Evolutionary conservation across 2,888 invertebrate genomes (phyloP).

Genomic region (Beris chalybata): DNA sequence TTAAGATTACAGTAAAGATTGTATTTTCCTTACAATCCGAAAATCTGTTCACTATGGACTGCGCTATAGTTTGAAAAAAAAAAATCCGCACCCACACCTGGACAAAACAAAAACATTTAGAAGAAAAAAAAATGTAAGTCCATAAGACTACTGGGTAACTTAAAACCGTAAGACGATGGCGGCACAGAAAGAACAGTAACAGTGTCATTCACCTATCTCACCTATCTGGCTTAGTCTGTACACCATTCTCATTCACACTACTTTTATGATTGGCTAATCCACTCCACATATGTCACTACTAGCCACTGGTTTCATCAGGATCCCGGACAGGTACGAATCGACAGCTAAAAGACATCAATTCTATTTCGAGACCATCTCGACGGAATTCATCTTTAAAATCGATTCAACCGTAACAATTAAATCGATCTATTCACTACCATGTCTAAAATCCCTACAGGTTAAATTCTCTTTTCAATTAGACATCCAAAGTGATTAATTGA

Average conservation of each 20-base stretch:
- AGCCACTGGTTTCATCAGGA: not conserved
- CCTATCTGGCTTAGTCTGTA: not conserved
- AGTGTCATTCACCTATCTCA: slow-evolving; percentile 22
- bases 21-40: not conserved
- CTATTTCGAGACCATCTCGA: no score
- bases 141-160: not conserved
- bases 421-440: no score
- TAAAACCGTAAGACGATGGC: slow-evolving; percentile 6
- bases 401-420: no score
- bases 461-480: slow-evolving; percentile 15
- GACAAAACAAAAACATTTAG: no score
- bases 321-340: no score
- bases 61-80: no score
- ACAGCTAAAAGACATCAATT: no score
- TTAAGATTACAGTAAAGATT: no score
- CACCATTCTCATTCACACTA: slow-evolving; percentile 20
- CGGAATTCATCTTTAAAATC: no score
- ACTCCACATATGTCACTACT: slow-evolving; percentile 18
- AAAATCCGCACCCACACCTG: no score
- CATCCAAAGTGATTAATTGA: slow-evolving; percentile 25
- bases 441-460: no score
- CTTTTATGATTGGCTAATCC: not conserved
- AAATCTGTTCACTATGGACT: not conserved
- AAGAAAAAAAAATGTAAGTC: no score
- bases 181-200: slow-evolving; percentile 19